Conservation (phyloP, 35 echinoderm and acorn worm genomes). For the Eucidaris tribuloides region DNA sequence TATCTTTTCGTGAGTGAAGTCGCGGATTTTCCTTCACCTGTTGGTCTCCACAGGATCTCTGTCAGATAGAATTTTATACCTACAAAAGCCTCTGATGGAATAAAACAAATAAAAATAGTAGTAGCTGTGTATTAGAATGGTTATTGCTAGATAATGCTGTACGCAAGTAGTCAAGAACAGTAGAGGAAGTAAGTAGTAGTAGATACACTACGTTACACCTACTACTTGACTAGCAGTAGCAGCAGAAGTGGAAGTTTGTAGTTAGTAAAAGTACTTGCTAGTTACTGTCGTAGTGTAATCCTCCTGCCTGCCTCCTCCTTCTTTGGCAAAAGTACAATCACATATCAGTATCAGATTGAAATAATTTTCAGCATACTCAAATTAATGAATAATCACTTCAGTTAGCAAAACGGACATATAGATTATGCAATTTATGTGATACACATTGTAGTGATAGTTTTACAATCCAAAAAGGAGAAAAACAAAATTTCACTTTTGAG, state of each 20-base stretch:
- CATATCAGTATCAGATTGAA: too few relatives aligned
- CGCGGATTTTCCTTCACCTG: slow-evolving; percentile 60
- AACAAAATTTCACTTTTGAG: too few relatives aligned
- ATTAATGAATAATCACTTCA: too few relatives aligned
- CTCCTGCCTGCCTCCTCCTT: too few relatives aligned
- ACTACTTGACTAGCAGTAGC: not conserved
- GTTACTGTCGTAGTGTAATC: too few relatives aligned
- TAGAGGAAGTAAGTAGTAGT: not conserved
- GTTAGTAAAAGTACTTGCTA: not conserved
- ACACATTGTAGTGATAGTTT: too few relatives aligned
- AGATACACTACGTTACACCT: too few relatives aligned
- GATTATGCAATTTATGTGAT: too few relatives aligned
- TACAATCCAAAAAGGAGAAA: too few relatives aligned
- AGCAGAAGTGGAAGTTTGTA: not conserved
- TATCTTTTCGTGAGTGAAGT: slow-evolving; percentile 61
- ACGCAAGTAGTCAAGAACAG: not conserved
- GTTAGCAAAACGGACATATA: too few relatives aligned
- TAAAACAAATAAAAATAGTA: not conserved
- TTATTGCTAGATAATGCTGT: not conserved
- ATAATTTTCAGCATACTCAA: too few relatives aligned
- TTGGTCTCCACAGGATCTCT: slow-evolving; percentile 33
- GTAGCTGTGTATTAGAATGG: not conserved
- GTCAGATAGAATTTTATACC: slow-evolving; percentile 75
- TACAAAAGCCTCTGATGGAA: slow-evolving; percentile 76
- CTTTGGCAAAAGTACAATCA: too few relatives aligned